Base-by-base conservation (phyloP, 2,888 invertebrate genomes). In the Epirrhoe tristata region DNA sequence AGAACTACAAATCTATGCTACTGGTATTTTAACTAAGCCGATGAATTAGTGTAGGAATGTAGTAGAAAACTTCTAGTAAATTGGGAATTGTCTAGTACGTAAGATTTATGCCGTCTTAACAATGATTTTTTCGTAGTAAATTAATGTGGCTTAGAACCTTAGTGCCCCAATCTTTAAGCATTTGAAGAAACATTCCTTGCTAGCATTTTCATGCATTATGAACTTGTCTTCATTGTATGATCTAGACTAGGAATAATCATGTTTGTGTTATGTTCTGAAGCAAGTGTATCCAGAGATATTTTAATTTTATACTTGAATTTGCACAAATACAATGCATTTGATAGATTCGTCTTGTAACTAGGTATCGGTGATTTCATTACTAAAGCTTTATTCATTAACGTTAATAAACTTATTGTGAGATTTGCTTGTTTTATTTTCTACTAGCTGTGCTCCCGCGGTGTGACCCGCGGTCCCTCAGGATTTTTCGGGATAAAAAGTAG, bases 321-420 rank as follows among this genome's bases (percentile, higher is more conserved):
- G 71, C 72, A 72, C 73, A 72, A 73, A 65, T 48, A 77, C 65
- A 66, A 69, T 67, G 63, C 61, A 70, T 58, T 62, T 58, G 67
- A 67, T 71, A 51, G 63, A 70, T 74, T 75, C 75, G 64, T 74
- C 67, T 63, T 78, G 74, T 69, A 68, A 71, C 72, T 63, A 72
- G 74, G 72, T 76, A 70, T 78, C 77, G 76, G 77, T 80, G 73
- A 75, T 81, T 83, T 83, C 81, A 79, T 75, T 77, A 71, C 16
- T 48, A 79, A 83, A 84, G 81, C 80, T 85, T 82, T 86, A 83
- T 81, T 62, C 78, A 72, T 80, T 67, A 79, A 81, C 81, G 74
- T 71, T 76, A 86, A 81, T 80, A 84, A 83, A 84, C 76, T 80
- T 81, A 81, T 78, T 81, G 80, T 80, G 77, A 74, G 77, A 74